Evolutionary conservation across 2,797 vertebrate genomes (phyloP).

Genomic region (Sebastes paucispinis): DNA sequence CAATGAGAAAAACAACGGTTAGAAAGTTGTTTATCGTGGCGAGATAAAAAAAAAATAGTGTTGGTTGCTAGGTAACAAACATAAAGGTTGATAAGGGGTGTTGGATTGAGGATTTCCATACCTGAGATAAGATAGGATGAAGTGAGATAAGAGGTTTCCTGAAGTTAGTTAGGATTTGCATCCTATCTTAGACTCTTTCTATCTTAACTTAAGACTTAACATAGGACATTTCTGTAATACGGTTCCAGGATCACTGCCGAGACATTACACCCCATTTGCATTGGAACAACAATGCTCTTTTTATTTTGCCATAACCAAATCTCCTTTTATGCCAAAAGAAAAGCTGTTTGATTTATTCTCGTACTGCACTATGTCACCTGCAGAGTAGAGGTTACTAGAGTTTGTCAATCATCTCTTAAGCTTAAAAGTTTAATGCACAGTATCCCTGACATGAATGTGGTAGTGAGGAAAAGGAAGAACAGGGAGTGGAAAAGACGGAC

Average conservation of each 20-base stretch:
- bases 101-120: too few relatives aligned
- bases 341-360: background rate
- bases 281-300: background rate
- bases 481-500: background rate
- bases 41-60: too few relatives aligned
- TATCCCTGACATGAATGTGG: background rate
- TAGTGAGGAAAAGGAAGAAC: background rate
- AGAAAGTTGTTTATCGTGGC: background rate
- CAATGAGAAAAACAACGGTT: too few relatives aligned
- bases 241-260: background rate
- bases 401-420: slow-evolving; percentile 1
- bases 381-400: background rate
- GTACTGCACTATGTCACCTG: background rate
- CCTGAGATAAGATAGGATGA: too few relatives aligned
- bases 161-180: too few relatives aligned
- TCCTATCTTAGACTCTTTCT: too few relatives aligned
- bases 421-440: slow-evolving; percentile 3
- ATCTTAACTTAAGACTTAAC: too few relatives aligned
- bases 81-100: too few relatives aligned
- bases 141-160: too few relatives aligned
- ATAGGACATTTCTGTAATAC: too few relatives aligned
- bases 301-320: background rate
- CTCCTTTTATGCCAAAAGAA: background rate
- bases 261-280: background rate
- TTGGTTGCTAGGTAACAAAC: too few relatives aligned